Evolutionary conservation across 2,113 vertebrate genomes (phyloP).

Genomic region (Garra rufa): DNA sequence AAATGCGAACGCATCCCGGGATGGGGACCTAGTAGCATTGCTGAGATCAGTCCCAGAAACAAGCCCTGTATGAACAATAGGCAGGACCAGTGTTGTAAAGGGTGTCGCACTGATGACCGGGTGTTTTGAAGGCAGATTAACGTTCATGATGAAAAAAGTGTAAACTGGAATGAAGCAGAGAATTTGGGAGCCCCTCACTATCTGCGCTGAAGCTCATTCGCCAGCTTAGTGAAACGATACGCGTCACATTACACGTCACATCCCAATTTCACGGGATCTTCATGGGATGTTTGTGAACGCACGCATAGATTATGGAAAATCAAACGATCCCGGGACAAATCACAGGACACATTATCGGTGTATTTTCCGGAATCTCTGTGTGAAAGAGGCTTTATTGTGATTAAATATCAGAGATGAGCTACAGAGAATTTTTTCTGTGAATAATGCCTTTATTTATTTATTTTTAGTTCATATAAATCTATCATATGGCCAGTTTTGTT

Average conservation of each 20-base stretch:
- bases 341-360: background rate
- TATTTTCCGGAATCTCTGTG: background rate
- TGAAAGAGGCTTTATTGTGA: background rate
- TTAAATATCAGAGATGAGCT: background rate
- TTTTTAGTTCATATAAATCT: too few relatives aligned
- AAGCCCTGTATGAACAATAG: background rate
- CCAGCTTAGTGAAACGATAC: too few relatives aligned
- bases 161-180: too few relatives aligned
- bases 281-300: background rate
- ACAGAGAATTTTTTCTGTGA: background rate
- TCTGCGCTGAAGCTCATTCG: too few relatives aligned
- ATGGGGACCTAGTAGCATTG: background rate
- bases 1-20: background rate
- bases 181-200: too few relatives aligned
- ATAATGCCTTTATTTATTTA: background rate
- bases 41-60: background rate
- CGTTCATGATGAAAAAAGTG: background rate
- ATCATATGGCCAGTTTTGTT: background rate
- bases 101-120: background rate
- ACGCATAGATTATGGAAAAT: background rate
- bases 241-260: too few relatives aligned
- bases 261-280: too few relatives aligned
- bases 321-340: background rate
- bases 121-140: too few relatives aligned
- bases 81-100: background rate